A percentile compares a stretch with the other conserved stretches of the same genome.
Evolutionary conservation across 2,888 invertebrate species (phyloP).

Genomic region (Apodemia zela): DNA sequence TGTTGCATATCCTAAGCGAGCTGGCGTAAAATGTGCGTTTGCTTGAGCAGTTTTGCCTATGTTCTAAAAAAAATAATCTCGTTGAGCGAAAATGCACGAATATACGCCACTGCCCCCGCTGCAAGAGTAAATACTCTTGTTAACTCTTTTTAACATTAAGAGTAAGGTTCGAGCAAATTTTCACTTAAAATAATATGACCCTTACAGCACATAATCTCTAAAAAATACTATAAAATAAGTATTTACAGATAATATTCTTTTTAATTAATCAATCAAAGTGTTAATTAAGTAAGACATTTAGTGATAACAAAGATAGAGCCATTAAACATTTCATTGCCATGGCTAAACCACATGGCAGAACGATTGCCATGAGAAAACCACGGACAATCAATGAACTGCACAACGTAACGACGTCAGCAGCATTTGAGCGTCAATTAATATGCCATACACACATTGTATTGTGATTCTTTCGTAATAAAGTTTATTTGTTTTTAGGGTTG

Average conservation of each 20-base stretch:
- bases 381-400: slow-evolving; percentile 9
- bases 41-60: no score
- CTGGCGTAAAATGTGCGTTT: no score
- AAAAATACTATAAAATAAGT: background rate
- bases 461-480: slow-evolving; percentile 11
- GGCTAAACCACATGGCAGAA: slow-evolving; percentile 2
- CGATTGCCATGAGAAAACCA: slow-evolving; percentile 12
- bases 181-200: no score
- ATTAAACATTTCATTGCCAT: slow-evolving; percentile 11
- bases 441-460: slow-evolving; percentile 12
- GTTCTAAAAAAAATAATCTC: no score
- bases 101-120: no score
- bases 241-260: background rate
- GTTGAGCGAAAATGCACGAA: no score
- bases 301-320: background rate
- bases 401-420: slow-evolving; percentile 12
- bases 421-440: slow-evolving; percentile 12
- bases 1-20: no score
- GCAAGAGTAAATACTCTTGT: no score
- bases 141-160: no score
- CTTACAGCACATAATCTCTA: no score
- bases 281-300: background rate
- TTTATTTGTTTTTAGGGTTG: slow-evolving; percentile 11
- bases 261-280: background rate
- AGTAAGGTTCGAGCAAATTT: no score